Conservation (phyloP, 1,140 invertebrate genomes). For the Rhagoletis zephyria region DNA sequence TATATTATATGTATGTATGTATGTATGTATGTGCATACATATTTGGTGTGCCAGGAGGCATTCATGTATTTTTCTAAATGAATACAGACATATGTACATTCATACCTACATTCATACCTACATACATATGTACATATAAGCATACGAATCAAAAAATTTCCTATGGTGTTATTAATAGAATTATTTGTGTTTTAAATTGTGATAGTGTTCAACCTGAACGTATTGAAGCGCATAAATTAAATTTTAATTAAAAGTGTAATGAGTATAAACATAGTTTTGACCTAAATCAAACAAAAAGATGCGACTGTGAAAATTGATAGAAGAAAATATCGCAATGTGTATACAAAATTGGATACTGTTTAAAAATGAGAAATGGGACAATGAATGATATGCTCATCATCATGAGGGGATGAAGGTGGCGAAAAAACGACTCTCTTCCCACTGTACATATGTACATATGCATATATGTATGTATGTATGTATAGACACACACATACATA, state of each 20-base stretch:
- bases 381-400: background rate
- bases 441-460: background rate
- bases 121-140: background rate
- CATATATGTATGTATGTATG: background rate
- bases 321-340: conserved; percentile 32
- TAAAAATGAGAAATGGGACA: background rate
- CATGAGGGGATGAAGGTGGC: background rate
- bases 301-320: background rate
- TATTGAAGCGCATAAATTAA: conserved; percentile 8
- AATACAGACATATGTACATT: no score
- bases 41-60: background rate
- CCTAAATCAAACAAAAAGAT: background rate
- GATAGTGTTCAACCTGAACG: conserved; percentile 31
- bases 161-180: conserved; percentile 42
- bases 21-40: background rate
- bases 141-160: conserved; percentile 2
- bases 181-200: conserved; percentile 42
- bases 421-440: conserved; percentile 17
- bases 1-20: background rate
- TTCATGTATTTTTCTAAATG: background rate
- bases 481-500: background rate
- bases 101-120: background rate
- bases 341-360: conserved; percentile 37
- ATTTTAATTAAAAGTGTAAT: conserved; percentile 23
- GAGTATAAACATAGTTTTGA: background rate